phyloP scores from a whole-genome alignment of 35 echinoderm and acorn worm species.

The Amphiura filiformis region DNA sequence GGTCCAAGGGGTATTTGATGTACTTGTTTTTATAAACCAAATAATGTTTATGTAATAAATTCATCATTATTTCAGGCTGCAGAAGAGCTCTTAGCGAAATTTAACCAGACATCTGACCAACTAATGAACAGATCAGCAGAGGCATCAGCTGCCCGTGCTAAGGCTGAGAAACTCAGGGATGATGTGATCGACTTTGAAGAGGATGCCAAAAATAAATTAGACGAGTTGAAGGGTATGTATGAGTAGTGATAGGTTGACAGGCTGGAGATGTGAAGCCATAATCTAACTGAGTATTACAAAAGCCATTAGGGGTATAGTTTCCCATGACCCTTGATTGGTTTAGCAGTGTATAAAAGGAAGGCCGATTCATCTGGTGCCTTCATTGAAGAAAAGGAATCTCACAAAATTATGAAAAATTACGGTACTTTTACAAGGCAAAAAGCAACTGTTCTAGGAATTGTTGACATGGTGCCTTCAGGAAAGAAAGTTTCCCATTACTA shows the following conservation, averaged over 20 bases:
- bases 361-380: background rate
- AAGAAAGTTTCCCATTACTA: too few relatives aligned
- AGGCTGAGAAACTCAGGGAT: conserved; percentile 46
- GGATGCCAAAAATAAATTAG: conserved; percentile 38
- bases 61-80: background rate
- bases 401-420: background rate
- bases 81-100: background rate
- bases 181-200: conserved; percentile 61
- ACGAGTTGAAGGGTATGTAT: conserved; percentile 68
- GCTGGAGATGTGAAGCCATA: too few relatives aligned
- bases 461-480: too few relatives aligned
- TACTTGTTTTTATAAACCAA: too few relatives aligned
- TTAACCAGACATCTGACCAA: conserved; percentile 42
- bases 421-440: too few relatives aligned
- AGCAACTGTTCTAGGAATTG: too few relatives aligned
- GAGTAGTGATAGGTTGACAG: too few relatives aligned
- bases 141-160: conserved; percentile 24
- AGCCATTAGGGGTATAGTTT: too few relatives aligned
- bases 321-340: background rate
- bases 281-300: background rate
- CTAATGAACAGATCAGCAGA: conserved; percentile 40
- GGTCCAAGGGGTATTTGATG: too few relatives aligned
- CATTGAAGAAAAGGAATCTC: background rate
- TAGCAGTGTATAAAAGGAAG: background rate
- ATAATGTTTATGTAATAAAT: too few relatives aligned